Base-by-base conservation (phyloP, 2,888 invertebrate species). In the Epinotia brunnichana region DNA sequence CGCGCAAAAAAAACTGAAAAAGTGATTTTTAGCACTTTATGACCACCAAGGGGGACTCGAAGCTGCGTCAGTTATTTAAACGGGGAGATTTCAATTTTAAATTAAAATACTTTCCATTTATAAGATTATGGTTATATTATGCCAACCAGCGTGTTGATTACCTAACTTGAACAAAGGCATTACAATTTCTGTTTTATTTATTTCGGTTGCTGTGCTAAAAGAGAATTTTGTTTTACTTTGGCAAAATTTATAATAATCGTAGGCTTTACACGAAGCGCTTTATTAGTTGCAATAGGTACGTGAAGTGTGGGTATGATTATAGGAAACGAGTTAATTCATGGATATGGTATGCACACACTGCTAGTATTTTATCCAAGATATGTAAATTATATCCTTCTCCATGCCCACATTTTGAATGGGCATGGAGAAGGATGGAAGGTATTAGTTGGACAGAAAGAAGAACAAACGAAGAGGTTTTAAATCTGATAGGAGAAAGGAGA, bases 1-100 rank as follows among this genome's bases (percentile, higher is more conserved):
- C 56, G 63, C 68, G 63, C 39, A 59, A 72, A 68, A 62, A n/a
- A 73, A 68, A 62, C 35, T 53, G 56, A 19, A 72, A 53, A 72
- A 72, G 72, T 72, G 72, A 72, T 61, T 61, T 53, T 56, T 62
- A 62, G 72, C 67, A 72, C 68, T 69, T 69, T 53, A 68, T 51
- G 39, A 53, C 35, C 53, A 41, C 69, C 57, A 15, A 59, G 62
- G 57, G 35, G 62, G 68, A 41, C 48, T 39, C 24, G 17, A 48
- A 63, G 71, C 71, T 54, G 62, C 68, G 62, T 62, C 68, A 57
- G 63, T 73, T 53, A 63, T 63, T 68, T 62, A 62, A 62, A 73
- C 67, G 44, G 35, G 61, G 54, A 29, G 51, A 68, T 56, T 69
- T 69, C 51, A 69, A 62, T 73, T 73, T 69, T 53, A 69, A 73